These are phyloP conservation scores for Gyps fulvus DNA, from an alignment of 2,113 vertebrate genomes.

Conservation along the genomic window DNA sequence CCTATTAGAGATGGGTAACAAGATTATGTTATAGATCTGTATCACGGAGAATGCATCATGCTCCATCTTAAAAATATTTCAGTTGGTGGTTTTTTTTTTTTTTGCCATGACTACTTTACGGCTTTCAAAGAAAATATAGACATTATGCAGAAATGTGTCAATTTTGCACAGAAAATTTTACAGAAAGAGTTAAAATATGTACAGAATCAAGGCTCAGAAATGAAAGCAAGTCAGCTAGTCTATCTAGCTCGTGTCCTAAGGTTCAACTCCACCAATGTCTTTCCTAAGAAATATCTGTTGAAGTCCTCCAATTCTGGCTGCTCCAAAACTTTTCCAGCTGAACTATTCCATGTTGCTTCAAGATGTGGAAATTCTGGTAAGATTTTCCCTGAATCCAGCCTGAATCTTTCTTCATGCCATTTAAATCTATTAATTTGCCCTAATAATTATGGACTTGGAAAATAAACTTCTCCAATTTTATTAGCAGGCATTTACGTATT, in stretches of 20 bases:
- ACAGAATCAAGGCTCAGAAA: not conserved
- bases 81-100: not conserved
- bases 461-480: not conserved
- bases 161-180: not conserved
- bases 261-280: not conserved
- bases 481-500: rapidly evolving
- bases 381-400: not conserved
- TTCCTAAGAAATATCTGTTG: not conserved
- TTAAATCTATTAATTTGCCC: not conserved
- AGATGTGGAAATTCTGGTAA: not conserved
- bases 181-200: not conserved
- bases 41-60: not conserved
- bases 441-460: not conserved
- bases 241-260: rapidly evolving
- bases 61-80: not conserved
- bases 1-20: not conserved
- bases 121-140: not conserved
- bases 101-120: not conserved
- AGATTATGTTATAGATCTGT: not conserved
- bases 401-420: not conserved
- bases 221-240: not conserved
- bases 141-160: not conserved
- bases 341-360: rapidly evolving
- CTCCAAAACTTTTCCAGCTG: not conserved
- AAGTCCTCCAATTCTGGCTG: not conserved